Base-by-base conservation (phyloP, 2,113 vertebrate genomes). In the Bujurquina vittata region DNA sequence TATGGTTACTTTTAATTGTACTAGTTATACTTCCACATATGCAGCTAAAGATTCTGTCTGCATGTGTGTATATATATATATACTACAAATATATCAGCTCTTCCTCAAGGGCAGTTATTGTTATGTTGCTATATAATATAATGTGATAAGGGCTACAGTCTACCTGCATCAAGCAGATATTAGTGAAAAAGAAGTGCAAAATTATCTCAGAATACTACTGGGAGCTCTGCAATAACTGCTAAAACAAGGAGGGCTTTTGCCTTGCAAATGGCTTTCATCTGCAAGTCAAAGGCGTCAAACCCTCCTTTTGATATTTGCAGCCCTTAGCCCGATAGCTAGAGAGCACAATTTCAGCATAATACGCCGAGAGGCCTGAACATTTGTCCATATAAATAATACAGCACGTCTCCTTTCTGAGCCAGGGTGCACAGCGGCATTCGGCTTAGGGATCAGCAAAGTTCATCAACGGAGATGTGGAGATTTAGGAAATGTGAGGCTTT, bases 331-430 rank as follows among this genome's bases (percentile, higher is more conserved):
- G 6, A 79, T 17, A 22, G 65, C 81, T 31, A 7, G 62, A 83
- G 72, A 84, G 67, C 74, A 79, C 72, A 75, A 23, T 79, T 78
- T 81, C 29, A 83, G 75, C 59, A 65, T 75, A 85, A 88, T 59
- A 77, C 86, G 74, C 79, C 40, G 29, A 73, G 84, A 87, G 78
- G n/a, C 83, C 11, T 56, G 58, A 86, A 84, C 85, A 86, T 88
- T 85, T 85, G 81, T 89, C 75, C 84, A 60, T 75, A 87, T 88
- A 75, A 88, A 91, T 88, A 81, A 91, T 87, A 77, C 10, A 81
- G 26, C 4, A 9, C 5, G 37, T 76, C 75, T 89, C 43, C 77
- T 73, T 62, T 75, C 56, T 31, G 58, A 87, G 79, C 54, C 58
- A 15, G 2, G 29, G 55, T 59, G 80, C 80, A 74, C 57, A 15